Conservation (phyloP, 92 coral and sea anemone species). For the Phenganax stokvisi region DNA sequence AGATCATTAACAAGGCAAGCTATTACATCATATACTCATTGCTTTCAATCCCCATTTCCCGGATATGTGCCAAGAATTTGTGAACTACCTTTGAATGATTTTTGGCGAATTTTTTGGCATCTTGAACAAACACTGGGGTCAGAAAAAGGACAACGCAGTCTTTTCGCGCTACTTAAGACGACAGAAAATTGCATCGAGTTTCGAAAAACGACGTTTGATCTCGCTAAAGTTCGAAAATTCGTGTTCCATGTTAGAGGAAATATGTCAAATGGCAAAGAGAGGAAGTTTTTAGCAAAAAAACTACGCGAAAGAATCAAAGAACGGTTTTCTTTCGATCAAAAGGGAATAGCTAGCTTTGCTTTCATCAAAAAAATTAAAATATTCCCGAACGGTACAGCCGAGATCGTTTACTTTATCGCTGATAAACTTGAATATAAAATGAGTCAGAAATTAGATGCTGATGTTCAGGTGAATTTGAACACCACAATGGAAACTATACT, state of each 20-base stretch:
- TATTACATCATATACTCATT: background rate
- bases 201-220: slow-evolving; percentile 1
- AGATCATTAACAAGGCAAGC: slow-evolving; percentile 3
- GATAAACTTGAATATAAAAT: slow-evolving; percentile 13
- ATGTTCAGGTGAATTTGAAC: background rate
- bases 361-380: background rate
- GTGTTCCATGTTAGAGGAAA: background rate
- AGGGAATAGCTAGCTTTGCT: slow-evolving; percentile 24
- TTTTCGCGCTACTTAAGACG: background rate
- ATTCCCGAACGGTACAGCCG: background rate
- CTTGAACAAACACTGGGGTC: slow-evolving; percentile 14
- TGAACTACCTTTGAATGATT: slow-evolving; percentile 10
- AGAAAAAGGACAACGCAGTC: background rate
- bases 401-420: slow-evolving; percentile 23
- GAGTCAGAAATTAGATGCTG: background rate
- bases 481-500: background rate
- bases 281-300: background rate
- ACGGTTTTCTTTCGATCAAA: background rate
- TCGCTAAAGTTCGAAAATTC: slow-evolving; percentile 23
- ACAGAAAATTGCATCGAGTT: slow-evolving; percentile 20
- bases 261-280: background rate
- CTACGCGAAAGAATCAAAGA: slow-evolving; percentile 12
- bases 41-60: slow-evolving; percentile 19
- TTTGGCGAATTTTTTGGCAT: slow-evolving; percentile 36
- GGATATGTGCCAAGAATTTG: slow-evolving; percentile 22